These are phyloP conservation scores for Morinoia aosen DNA, from an alignment of 2,888 invertebrate genomes.

Conservation along the genomic window DNA sequence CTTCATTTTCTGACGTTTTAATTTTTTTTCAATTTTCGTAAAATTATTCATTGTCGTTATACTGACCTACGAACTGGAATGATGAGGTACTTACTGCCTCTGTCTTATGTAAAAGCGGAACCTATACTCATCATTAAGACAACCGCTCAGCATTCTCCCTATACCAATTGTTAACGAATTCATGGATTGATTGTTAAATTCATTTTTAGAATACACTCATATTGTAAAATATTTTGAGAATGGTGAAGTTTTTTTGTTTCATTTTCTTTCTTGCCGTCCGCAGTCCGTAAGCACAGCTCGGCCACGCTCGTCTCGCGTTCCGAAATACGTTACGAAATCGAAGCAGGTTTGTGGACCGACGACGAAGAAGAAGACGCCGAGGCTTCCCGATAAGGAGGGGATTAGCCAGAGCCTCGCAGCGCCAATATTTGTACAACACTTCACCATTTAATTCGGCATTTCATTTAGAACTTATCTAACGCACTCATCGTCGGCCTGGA, in stretches of 20 bases:
- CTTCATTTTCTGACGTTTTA: too few relatives aligned
- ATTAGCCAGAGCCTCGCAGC: constrained; percentile 45
- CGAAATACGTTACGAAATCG: neutral
- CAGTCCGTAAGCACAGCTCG: neutral
- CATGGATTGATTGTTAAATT: too few relatives aligned
- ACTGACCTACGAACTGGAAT: too few relatives aligned
- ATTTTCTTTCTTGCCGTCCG: neutral
- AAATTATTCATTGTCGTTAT: too few relatives aligned
- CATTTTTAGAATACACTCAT: neutral
- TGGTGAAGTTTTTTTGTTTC: neutral
- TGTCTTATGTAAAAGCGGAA: too few relatives aligned
- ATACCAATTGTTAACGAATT: too few relatives aligned
- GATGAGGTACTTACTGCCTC: too few relatives aligned
- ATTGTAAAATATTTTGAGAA: neutral
- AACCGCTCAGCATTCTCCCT: too few relatives aligned
- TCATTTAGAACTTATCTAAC: constrained; percentile 48
- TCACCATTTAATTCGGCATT: constrained; percentile 51
- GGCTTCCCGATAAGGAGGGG: constrained; percentile 41
- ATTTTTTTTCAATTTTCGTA: too few relatives aligned
- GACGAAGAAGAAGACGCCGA: neutral
- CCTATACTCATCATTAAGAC: too few relatives aligned
- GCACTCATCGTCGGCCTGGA: constrained; percentile 38
- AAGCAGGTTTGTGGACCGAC: constrained; percentile 17
- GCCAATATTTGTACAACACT: constrained; percentile 50
- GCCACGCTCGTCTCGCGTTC: neutral